phyloP scores from a whole-genome alignment of 2,797 vertebrate species.

The Sciaenops ocellatus region DNA sequence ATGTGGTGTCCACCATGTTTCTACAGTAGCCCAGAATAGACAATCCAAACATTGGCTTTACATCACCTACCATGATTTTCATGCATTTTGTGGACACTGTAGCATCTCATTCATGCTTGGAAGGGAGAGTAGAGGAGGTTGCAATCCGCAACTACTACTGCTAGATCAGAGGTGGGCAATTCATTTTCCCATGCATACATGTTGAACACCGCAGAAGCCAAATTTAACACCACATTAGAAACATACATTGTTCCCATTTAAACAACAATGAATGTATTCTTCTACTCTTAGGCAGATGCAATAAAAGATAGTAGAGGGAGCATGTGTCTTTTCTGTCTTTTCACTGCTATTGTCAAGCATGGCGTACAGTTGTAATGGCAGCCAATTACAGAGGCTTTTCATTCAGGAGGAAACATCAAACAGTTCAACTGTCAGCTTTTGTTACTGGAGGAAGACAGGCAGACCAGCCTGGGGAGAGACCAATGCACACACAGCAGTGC shows the following conservation, averaged over 20 bases:
- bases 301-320: conserved; percentile 28
- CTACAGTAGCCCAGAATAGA: too few species aligned
- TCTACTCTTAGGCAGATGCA: conserved; percentile 39
- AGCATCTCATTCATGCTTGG: too few species aligned
- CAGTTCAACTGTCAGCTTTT: conserved; percentile 65
- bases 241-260: conserved; percentile 32
- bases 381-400: conserved; percentile 80
- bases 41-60: too few species aligned
- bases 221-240: conserved; percentile 40
- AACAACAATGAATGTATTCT: conserved; percentile 34
- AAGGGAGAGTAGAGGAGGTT: too few species aligned
- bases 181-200: too few species aligned
- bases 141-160: too few species aligned
- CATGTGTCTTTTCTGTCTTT: conserved; percentile 41
- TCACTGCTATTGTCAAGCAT: conserved; percentile 54
- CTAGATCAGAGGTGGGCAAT: too few species aligned
- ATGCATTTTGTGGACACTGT: too few species aligned
- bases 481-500: conserved; percentile 48
- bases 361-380: conserved; percentile 72
- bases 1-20: too few species aligned
- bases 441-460: conserved; percentile 63
- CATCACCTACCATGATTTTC: too few species aligned
- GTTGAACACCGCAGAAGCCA: conserved; percentile 19
- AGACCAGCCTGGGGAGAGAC: conserved; percentile 46
- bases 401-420: conserved; percentile 74